A percentile compares a stretch with the other conserved stretches of the same genome.
phyloP scores from a whole-genome alignment of 2,797 vertebrate species.

The Rhynchonycteris naso region DNA sequence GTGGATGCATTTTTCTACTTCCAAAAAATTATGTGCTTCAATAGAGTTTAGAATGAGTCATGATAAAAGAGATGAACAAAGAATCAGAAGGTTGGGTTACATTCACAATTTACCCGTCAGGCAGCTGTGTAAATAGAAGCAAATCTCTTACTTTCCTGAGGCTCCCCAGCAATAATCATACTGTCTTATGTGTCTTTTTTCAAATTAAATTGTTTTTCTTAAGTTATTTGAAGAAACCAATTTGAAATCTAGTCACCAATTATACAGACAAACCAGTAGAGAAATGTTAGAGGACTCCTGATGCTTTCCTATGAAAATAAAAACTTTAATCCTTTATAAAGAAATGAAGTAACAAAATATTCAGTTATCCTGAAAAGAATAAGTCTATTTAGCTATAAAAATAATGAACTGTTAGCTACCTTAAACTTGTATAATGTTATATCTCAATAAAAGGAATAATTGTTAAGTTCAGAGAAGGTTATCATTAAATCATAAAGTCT shows the following conservation, averaged over 20 bases:
- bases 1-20: background rate
- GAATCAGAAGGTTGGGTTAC: background rate
- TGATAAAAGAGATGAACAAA: background rate
- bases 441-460: background rate
- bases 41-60: background rate
- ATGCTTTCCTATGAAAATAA: background rate
- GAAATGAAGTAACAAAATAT: background rate
- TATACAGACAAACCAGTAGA: background rate
- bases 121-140: background rate
- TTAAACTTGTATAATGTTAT: background rate
- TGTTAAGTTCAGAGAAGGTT: background rate
- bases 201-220: background rate
- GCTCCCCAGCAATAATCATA: background rate
- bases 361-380: background rate
- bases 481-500: background rate
- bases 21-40: background rate
- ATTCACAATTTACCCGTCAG: background rate
- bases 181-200: background rate
- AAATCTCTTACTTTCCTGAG: background rate
- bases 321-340: background rate
- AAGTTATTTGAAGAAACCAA: background rate
- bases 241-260: background rate
- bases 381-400: background rate
- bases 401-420: background rate
- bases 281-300: background rate